These are phyloP conservation scores for Lymantria dispar DNA, from an alignment of 2,888 invertebrate species.

Conservation along the genomic window DNA sequence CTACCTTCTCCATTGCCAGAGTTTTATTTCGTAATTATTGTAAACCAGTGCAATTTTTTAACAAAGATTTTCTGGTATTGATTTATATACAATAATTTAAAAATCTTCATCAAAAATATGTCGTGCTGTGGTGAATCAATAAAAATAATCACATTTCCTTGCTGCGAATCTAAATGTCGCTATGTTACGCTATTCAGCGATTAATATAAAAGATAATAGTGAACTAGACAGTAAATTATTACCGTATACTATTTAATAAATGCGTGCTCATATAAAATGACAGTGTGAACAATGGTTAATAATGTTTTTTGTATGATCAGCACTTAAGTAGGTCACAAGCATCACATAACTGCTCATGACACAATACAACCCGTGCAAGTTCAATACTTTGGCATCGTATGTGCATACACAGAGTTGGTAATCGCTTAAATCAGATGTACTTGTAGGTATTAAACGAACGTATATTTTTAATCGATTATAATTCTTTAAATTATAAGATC, in stretches of 20 bases:
- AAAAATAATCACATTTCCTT: no score
- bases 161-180: no score
- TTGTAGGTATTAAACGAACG: constrained; percentile 23
- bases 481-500: no score
- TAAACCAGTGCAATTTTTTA: no score
- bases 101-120: no score
- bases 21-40: no score
- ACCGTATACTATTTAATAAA: constrained; percentile 10
- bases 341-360: constrained; percentile 72
- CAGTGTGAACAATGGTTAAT: constrained; percentile 48
- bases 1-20: no score
- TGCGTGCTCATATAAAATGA: constrained; percentile 11
- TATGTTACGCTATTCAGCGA: constrained; percentile 4
- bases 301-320: constrained; percentile 54
- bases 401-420: constrained; percentile 27
- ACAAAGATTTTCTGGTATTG: no score
- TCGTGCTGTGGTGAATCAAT: no score
- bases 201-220: constrained; percentile 15
- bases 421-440: constrained; percentile 14
- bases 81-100: no score
- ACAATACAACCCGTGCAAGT: constrained; percentile 57
- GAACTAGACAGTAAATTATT: constrained; percentile 6
- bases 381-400: constrained; percentile 52
- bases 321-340: constrained; percentile 61
- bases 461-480: no score